Base-by-base conservation (phyloP, 2,888 invertebrate genomes). In the Lissocephala sabroskyi region DNA sequence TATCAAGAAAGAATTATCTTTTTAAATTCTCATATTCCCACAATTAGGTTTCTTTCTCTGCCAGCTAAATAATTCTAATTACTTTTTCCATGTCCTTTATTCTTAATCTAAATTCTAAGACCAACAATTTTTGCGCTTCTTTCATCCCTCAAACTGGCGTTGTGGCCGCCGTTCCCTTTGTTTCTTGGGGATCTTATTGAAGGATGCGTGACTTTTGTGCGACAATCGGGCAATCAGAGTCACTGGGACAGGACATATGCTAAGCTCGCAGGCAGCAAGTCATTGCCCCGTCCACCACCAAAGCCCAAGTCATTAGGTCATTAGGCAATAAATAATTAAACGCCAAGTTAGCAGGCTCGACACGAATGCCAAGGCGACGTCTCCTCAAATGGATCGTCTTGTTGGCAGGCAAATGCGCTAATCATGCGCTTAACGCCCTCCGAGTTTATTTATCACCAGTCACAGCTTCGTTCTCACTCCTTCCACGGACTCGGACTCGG, bases 311-410 rank as follows among this genome's bases (percentile, higher is more conserved):
- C 73, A 66, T 66, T 64, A 63, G 65, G 49, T 57, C 56, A 64
- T 71, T 71, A 71, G 56, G 64, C 58, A 61, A 71, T 66, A 66
- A 66, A 66, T 66, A 71, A 66, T 66, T 71, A 66, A 64, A 66
- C 28, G 40, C 52, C 44, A 41, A 41, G 40, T 50, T 28, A 26
- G 39, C 40, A 37, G 26, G 16, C 52, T 13, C 30, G 37, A 42
- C 46, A 52, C 46, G 42, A 52, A 26, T 26, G 23, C 19, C n/a
- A n/a, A n/a, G n/a, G n/a, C 23, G 7, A 23, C 7, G 3, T 7
- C 23, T 23, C 3, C 23, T 23, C 23, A 3, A 23, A 5, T 23
- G 23, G 23, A n/a, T 23, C 4, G 23, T 7, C 23, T 5, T 23
- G 23, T 5, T 23, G 30, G 7, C 23, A 45, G 47, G 45, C 53